Conservation (phyloP, 2,888 invertebrate genomes). For the Drosophila quasianomalipes region DNA sequence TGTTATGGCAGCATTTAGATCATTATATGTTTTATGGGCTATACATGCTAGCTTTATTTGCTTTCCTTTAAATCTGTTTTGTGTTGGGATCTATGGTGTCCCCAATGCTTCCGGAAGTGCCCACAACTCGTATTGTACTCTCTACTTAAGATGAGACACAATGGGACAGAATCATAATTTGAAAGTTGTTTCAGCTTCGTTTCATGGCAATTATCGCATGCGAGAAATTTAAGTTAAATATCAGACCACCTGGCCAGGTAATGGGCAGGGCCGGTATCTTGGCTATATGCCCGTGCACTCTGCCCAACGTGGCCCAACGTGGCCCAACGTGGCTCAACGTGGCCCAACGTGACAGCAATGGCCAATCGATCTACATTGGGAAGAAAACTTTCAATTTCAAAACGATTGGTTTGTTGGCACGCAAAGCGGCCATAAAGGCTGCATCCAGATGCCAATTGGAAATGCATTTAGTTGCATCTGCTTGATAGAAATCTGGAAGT, state of each 20-base stretch:
- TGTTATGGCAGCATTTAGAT: slow-evolving; percentile 65
- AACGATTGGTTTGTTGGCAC: slow-evolving; percentile 28
- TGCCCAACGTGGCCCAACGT: slow-evolving; percentile 3
- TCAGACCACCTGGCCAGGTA: slow-evolving; percentile 10
- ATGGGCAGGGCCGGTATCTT: slow-evolving; percentile 32
- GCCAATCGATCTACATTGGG: slow-evolving; percentile 32
- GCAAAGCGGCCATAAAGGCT: slow-evolving; percentile 6
- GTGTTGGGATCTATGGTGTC: not conserved
- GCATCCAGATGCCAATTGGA: slow-evolving; percentile 21
- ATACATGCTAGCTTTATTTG: slow-evolving; percentile 6
- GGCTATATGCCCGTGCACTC: slow-evolving; percentile 45
- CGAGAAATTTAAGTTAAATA: not conserved
- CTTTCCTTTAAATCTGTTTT: slow-evolving; percentile 6
- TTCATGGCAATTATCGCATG: not conserved
- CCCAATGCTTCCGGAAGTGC: slow-evolving; percentile 35
- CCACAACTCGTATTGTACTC: slow-evolving; percentile 5
- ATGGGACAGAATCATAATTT: slow-evolving; percentile 9
- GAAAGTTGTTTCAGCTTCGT: slow-evolving; percentile 50
- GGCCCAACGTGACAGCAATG: slow-evolving; percentile 63
- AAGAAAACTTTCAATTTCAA: slow-evolving; percentile 61
- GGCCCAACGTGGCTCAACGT: not conserved
- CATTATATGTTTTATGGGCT: slow-evolving; percentile 41
- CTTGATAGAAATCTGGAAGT: slow-evolving; percentile 37
- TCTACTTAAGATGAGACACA: not conserved
- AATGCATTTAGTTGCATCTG: slow-evolving; percentile 46